phyloP scores from a whole-genome alignment of 2,113 vertebrate species.

The Syngnathus scovelli region DNA sequence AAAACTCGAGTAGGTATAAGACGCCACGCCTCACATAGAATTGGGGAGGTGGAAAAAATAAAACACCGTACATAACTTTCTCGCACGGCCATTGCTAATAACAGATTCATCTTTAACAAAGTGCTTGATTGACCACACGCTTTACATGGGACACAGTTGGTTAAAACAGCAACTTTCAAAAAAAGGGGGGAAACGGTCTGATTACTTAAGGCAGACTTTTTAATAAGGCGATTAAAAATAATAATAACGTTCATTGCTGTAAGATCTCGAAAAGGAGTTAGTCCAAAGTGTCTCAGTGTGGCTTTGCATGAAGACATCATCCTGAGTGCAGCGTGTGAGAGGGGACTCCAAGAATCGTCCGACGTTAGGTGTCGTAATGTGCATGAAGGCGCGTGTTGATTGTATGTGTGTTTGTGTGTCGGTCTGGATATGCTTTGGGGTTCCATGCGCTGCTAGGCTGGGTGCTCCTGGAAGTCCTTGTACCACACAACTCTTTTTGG shows the following conservation, averaged over 20 bases:
- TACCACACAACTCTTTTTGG: slow-evolving; percentile 69
- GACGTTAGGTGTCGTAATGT: slow-evolving; percentile 40
- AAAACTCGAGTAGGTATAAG: slow-evolving; percentile 46
- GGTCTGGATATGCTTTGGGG: slow-evolving; percentile 11
- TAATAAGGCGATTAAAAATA: slow-evolving; percentile 70
- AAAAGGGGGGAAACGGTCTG: slow-evolving; percentile 24
- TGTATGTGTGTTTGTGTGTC: slow-evolving; percentile 11
- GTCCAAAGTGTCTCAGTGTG: slow-evolving; percentile 73
- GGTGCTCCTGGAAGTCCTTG: slow-evolving; percentile 61
- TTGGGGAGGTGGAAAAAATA: not conserved
- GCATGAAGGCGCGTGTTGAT: slow-evolving; percentile 35
- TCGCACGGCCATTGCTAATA: slow-evolving; percentile 46
- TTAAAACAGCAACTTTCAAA: slow-evolving; percentile 11
- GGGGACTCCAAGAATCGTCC: slow-evolving; percentile 49
- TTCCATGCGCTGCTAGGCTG: slow-evolving; percentile 51
- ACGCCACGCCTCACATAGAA: slow-evolving; percentile 23
- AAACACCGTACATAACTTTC: slow-evolving; percentile 28
- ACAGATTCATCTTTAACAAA: slow-evolving; percentile 58
- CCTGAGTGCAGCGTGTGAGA: slow-evolving; percentile 61
- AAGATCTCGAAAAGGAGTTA: slow-evolving; percentile 65
- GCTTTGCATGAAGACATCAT: slow-evolving; percentile 64
- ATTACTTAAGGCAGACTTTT: slow-evolving; percentile 70
- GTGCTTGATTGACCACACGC: slow-evolving; percentile 73
- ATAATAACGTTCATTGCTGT: slow-evolving; percentile 58
- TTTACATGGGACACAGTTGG: slow-evolving; percentile 58